Base-by-base conservation (phyloP, 1,140 invertebrate species). In the Drosophila gunungcola region DNA sequence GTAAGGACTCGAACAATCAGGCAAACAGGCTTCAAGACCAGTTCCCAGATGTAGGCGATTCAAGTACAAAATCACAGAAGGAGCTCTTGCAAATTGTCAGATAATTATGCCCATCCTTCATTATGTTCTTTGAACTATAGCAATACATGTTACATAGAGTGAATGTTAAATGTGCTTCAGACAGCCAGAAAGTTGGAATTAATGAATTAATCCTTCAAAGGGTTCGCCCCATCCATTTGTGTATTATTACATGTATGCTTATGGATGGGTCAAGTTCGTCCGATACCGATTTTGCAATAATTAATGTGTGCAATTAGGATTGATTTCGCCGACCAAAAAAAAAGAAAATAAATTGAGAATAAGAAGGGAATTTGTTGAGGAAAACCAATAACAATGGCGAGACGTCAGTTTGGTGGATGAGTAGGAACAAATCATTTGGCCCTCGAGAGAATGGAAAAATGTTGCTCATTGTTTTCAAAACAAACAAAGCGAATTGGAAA, bases 401-500 rank as follows among this genome's bases (percentile, higher is more conserved):
- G 27, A 53, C 41, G 64, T 46, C 42, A 29, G 53, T 55, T 38
- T 4, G 34, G 49, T 54, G 39, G 60, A 55, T 36, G 60, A 13
- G 46, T 38, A 46, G 69, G 41, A 65, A 45, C 58, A 43, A 73
- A 56, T 34, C 56, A 34, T 32, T 13, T 13, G 34, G 39, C 7
- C 29, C 1, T 42, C 42, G 42, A 51, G 25, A 46, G 42, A 46
- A 58, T 38, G 56, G 53, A 41, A 73, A 60, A 79, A 68, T 55
- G 43, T 73, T 86, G 83, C 83, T 86, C 84, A 86, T 88, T 86
- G 83, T 86, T 86, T 86, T 46, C 56, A 83, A 88, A 88, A 88
- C 79, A 88, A 80, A 80, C 73, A 80, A 36, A 79, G 63, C 49
- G 38, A 36, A 61, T 65, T 43, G 13, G 36, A 73, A 74, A 43